Base-by-base conservation (phyloP, 1,140 invertebrate species). In the Tenebrio molitor region DNA sequence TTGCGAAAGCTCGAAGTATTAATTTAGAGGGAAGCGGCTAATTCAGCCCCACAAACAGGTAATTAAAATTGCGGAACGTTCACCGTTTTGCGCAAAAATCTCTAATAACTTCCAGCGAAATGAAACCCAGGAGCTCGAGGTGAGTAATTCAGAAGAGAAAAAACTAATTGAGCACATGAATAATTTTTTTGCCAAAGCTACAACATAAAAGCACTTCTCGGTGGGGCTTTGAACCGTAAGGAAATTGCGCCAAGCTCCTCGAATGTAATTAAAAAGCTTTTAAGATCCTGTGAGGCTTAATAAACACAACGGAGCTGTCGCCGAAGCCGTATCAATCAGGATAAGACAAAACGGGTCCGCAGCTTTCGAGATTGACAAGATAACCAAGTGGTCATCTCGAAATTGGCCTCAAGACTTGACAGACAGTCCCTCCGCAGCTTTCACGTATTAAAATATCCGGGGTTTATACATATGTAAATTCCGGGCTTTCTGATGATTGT, bases 401-500 rank as follows among this genome's bases (percentile, higher is more conserved):
- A 33, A 33, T 33, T 33, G 4, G 12, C 12, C 36, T 39, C 3
- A 39, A 39, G n/a, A 33, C 10, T 33, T 33, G 29, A 33, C 4
- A 5, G 4, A 4, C 10, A 5, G n/a, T 46, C 17, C 42, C 15
- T 10, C 1, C 14, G 14, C 4, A 10, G 7, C 12, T 17, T 25
- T 58, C 15, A 58, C 23, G 29, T 25, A 14, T 14, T 12, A 58
- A 25, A 58, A 14, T 39, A 15, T 58, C 8, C 50, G 12, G 10
- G 50, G 12, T n/a, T 5, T 58, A 14, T 29, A 33, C 12, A 58
- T 23, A 58, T 58, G 21, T 29, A 58, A 21, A 50, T 50, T 16
- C 23, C 44, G 23, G 44, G 19, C 19, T 50, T 50, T 17, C 44
- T 50, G 44, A 50, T 50, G 15, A 50, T 50, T 17, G 44, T 50